Evolutionary conservation across 2,797 vertebrate genomes (phyloP).

Genomic region (Microhierax caerulescens): DNA sequence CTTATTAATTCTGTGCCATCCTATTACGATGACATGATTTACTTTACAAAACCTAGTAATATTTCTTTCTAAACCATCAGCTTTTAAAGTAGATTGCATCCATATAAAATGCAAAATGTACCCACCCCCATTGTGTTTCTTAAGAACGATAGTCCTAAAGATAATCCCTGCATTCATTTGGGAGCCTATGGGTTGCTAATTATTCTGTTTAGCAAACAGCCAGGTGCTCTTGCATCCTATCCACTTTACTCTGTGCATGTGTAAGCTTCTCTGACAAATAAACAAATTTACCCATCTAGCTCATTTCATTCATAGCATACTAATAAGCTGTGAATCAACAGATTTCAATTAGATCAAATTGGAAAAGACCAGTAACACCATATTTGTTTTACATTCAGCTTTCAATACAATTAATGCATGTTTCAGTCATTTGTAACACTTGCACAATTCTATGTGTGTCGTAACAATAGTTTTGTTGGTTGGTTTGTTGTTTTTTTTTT

Average conservation of each 20-base stretch:
- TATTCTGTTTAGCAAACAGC: background rate
- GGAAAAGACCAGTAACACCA: background rate
- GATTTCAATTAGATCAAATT: background rate
- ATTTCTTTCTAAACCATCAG: background rate
- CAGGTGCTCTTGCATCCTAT: background rate
- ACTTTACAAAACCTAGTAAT: background rate
- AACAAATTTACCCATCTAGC: background rate
- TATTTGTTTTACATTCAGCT: background rate
- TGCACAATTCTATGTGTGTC: background rate
- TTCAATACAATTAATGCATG: background rate
- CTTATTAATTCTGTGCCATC: background rate
- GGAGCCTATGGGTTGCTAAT: background rate
- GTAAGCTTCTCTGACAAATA: background rate
- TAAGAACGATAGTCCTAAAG: background rate
- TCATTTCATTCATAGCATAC: background rate
- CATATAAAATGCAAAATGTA: background rate
- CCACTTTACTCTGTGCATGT: background rate
- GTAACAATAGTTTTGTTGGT: background rate
- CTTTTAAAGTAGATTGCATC: background rate
- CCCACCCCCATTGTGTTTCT: background rate
- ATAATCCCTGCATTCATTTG: background rate
- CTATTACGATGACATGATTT: background rate
- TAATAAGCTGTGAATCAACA: slow-evolving; percentile 1
- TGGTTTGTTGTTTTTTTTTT: background rate
- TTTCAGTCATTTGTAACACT: background rate